Percentiles rank a stretch among this genome's conserved stretches.
These are phyloP conservation scores for Sinocyclocheilus maitianheensis DNA, from an alignment of 2,113 vertebrate genomes.

Conservation along the genomic window DNA sequence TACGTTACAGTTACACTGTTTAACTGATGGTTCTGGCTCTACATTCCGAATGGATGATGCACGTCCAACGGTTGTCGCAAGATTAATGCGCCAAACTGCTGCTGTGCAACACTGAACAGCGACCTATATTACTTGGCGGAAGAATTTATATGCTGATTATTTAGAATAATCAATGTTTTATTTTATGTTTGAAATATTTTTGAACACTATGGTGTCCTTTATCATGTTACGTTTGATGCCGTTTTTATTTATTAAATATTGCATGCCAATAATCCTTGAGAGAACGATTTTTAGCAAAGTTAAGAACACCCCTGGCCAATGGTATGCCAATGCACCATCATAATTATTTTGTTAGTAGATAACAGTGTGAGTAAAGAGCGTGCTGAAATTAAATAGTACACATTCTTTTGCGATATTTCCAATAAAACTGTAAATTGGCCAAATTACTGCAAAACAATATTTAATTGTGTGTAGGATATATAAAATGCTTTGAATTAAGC, in stretches of 20 bases:
- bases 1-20: not conserved
- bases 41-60: not conserved
- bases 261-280: not conserved
- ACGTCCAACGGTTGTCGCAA: not conserved
- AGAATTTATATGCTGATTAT: not conserved
- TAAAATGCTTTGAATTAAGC: not conserved
- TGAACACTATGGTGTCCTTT: not conserved
- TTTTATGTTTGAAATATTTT: not conserved
- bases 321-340: not conserved
- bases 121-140: constrained; percentile 28
- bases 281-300: not conserved
- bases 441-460: not conserved
- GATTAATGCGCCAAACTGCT: not conserved
- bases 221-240: not conserved
- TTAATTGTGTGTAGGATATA: not conserved
- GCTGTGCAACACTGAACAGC: not conserved
- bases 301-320: not conserved
- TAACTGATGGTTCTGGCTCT: not conserved
- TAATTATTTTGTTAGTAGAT: not conserved
- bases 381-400: not conserved
- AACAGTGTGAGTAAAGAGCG: not conserved
- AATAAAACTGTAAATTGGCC: not conserved
- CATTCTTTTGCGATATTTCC: not conserved
- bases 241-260: not conserved
- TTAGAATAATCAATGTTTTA: not conserved